phyloP scores from a whole-genome alignment of 1,140 invertebrate species.

The Caenorhabditis briggsae region DNA sequence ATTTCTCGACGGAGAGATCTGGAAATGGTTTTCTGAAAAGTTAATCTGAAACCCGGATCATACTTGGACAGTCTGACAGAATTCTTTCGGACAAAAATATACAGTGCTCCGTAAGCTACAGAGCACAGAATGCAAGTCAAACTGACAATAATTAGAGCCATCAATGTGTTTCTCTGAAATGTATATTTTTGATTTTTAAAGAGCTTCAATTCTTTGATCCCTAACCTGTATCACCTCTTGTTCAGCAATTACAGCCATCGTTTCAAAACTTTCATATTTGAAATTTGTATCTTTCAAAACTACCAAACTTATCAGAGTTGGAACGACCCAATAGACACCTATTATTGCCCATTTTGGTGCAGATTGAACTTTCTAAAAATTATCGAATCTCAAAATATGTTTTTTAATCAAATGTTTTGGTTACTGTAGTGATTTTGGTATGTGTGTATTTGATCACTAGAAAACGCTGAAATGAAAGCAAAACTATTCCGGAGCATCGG shows the following conservation, averaged over 20 bases:
- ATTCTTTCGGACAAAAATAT: not conserved
- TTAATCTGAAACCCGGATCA: not conserved
- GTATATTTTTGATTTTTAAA: no score
- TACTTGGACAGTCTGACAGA: not conserved
- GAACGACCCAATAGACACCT: not conserved
- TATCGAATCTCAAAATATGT: no score
- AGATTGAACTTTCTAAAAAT: constrained; percentile 25
- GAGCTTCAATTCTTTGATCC: no score
- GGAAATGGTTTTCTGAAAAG: not conserved
- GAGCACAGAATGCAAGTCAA: not conserved
- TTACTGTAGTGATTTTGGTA: not conserved
- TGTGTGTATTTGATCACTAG: not conserved
- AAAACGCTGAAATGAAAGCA: constrained; percentile 38
- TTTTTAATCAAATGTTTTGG: not conserved
- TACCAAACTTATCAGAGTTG: constrained; percentile 18
- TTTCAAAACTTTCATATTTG: not conserved
- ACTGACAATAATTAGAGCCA: constrained; percentile 8
- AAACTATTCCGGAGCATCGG: constrained; percentile 42
- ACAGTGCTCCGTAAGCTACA: constrained; percentile 5
- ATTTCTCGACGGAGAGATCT: constrained; percentile 31
- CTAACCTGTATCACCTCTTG: constrained; percentile 12
- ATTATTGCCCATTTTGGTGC: not conserved
- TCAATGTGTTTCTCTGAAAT: constrained; percentile 44
- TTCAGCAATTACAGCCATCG: constrained; percentile 20
- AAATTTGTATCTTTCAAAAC: constrained; percentile 40